phyloP scores from a whole-genome alignment of 2,797 vertebrate species.

The Galagoides demidoff region DNA sequence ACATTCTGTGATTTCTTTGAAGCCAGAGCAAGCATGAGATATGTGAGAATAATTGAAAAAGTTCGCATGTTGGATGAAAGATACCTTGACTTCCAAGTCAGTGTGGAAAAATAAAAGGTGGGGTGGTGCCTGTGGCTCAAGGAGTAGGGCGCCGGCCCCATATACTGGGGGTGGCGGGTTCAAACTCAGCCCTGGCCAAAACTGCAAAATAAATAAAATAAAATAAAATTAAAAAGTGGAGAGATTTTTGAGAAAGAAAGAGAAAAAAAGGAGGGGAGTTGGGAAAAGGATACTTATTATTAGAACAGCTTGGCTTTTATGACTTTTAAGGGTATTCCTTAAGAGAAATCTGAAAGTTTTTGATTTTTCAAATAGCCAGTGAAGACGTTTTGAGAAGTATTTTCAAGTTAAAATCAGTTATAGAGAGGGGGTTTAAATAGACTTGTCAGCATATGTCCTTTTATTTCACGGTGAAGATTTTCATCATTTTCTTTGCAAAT shows the following conservation, averaged over 20 bases:
- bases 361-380: slow-evolving; percentile 24
- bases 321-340: not conserved
- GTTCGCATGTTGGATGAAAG: not conserved
- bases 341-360: slow-evolving; percentile 43
- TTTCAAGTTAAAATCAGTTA: slow-evolving; percentile 62
- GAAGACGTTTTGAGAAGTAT: slow-evolving; percentile 51
- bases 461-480: slow-evolving; percentile 31
- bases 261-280: not conserved
- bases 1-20: slow-evolving; percentile 52
- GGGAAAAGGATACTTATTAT: not conserved
- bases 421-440: slow-evolving; percentile 55
- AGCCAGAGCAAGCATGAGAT: not conserved
- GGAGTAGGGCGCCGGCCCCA: too few relatives aligned
- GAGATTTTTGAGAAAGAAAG: not conserved
- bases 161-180: not conserved
- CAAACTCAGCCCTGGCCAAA: not conserved
- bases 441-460: slow-evolving; percentile 49
- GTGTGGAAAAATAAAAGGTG: not conserved
- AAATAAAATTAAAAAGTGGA: not conserved
- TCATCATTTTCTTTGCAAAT: slow-evolving; percentile 64
- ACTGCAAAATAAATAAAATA: too few relatives aligned
- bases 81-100: slow-evolving; percentile 23
- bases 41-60: not conserved
- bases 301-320: slow-evolving; percentile 47
- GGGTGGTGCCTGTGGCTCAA: too few relatives aligned